Conservation (phyloP, 2,797 vertebrate species). For the Falco naumanni region DNA sequence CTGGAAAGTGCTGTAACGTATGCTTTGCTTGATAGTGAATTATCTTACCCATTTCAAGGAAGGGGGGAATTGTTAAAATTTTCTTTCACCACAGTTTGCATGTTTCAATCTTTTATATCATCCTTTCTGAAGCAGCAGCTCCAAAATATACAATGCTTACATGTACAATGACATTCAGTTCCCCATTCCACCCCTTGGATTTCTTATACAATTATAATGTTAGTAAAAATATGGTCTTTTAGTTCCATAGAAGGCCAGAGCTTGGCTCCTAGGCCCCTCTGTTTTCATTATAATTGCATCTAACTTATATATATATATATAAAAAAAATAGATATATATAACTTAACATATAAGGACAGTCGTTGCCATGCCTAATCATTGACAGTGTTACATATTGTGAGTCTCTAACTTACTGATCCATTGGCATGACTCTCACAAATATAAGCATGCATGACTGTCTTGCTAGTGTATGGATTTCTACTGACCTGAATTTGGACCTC, state of each 20-base stretch:
- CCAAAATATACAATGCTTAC: background rate
- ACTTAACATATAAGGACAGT: background rate
- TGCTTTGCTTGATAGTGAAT: background rate
- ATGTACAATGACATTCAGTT: background rate
- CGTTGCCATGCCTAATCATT: background rate
- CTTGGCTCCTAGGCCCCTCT: background rate
- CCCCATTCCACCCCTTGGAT: background rate
- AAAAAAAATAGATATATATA: too few relatives aligned
- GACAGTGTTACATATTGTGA: accelerated
- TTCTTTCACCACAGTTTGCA: background rate
- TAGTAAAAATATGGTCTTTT: background rate
- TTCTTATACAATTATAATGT: background rate
- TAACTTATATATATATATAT: too few relatives aligned
- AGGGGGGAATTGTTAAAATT: background rate
- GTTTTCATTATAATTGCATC: background rate
- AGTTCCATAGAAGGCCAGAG: background rate
- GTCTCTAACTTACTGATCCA: background rate
- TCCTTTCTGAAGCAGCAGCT: background rate
- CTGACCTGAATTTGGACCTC: background rate
- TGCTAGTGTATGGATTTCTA: background rate
- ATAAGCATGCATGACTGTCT: accelerated
- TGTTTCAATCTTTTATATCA: background rate
- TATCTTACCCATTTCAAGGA: background rate
- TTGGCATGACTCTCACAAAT: background rate
- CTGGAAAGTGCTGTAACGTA: background rate